phyloP scores from a whole-genome alignment of 2,888 invertebrate species.

The Choreutis nemorana region DNA sequence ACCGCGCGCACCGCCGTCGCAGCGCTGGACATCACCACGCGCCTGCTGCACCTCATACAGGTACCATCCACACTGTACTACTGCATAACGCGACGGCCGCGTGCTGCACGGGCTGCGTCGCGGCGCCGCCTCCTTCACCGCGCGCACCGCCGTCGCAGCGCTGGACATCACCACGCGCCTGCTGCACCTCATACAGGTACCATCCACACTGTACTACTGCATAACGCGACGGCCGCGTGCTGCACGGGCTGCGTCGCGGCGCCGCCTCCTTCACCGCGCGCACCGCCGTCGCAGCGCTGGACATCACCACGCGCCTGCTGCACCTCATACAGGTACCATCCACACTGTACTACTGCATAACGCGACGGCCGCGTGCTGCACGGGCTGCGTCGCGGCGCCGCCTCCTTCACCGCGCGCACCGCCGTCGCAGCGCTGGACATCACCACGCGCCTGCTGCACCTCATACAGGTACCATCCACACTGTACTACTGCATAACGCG shows the following conservation, averaged over 20 bases:
- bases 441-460: conserved; percentile 84
- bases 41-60: conserved; percentile 86
- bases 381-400: conserved; percentile 87
- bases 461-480: conserved; percentile 84
- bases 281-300: conserved; percentile 92
- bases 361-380: conserved; percentile 88
- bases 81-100: conserved; percentile 85
- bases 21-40: conserved; percentile 90
- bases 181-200: conserved; percentile 85
- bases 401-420: conserved; percentile 89
- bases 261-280: conserved; percentile 91
- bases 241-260: conserved; percentile 85
- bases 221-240: conserved; percentile 83
- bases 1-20: conserved; percentile 92
- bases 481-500: no score
- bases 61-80: no score
- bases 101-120: conserved; percentile 70
- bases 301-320: conserved; percentile 88
- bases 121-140: conserved; percentile 90
- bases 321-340: conserved; percentile 79
- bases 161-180: conserved; percentile 90
- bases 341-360: conserved; percentile 7
- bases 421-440: conserved; percentile 95
- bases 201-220: no score
- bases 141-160: conserved; percentile 89